Base-by-base conservation (phyloP, 2,797 vertebrate species). In the Mus caroli region DNA sequence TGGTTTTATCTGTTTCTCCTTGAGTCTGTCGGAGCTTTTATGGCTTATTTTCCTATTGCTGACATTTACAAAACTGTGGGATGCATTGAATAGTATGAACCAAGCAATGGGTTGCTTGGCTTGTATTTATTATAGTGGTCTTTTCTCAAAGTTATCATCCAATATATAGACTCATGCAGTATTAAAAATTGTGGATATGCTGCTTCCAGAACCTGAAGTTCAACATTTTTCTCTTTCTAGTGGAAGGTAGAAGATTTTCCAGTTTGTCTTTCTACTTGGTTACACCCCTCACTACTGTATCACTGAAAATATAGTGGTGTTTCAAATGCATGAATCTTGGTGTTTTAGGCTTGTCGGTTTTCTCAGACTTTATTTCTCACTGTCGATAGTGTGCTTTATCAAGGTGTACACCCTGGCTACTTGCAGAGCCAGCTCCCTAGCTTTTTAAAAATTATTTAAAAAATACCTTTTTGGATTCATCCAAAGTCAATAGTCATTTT, bases 251-350 rank as follows among this genome's bases (percentile, higher is more conserved):
- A 43, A 43, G 12, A 79, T 92, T 85, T 43, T 31, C 43, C 31
- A 79, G 64, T 84, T 64, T 67, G 46, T 73, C 14, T 76, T 78
- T 79, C 67, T 62, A 84, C 54, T 94, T 89, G 88, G 62, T 31
- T 28, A 24, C 77, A 24, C 1, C 26, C 73, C 46, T 89, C 26
- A 80, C 46, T 52, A 40, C 14, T 92, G 26, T 58, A 94, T 28
- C 40, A 52, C 40, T 85, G 60, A 79, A 88, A 85, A 79, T 58
- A 79, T 80, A 56, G 24, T 92, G 17, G 11, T 12, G 4, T 91
- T 91, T 17, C 43, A 71, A 46, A 31, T 11, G 69, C 11, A 62
- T 69, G 69, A 88, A 62, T 60, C 71, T 83, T 94, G 40, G 17
- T 58, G 9, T 85, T 89, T 12, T 31, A 79, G 31, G 50, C 4